Base-by-base conservation (phyloP, 2,888 invertebrate genomes). In the Cloeon dipterum region DNA sequence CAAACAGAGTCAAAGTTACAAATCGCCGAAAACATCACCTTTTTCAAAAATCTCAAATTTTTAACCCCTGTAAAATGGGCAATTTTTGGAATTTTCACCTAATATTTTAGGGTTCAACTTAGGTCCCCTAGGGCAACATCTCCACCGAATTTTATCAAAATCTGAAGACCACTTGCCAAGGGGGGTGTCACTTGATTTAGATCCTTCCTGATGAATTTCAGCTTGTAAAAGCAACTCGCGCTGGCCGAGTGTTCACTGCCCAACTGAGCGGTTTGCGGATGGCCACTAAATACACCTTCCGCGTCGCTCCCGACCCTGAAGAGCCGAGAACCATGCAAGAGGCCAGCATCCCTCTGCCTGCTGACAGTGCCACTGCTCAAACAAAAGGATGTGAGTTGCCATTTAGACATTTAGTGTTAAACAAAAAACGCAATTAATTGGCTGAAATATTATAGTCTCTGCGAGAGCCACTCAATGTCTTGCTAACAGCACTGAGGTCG, bases 221-320 rank as follows among this genome's bases (percentile, higher is more conserved):
- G 29, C n/a, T 29, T n/a, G 25, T 37, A 8, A 26, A 39, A 34
- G 44, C 47, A 34, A 47, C 53, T 34, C 50, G 53, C 25, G 46
- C 51, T 32, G 52, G 55, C 23, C 57, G 56, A 32, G 54, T 56
- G 36, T 76, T 68, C 52, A 61, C 63, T 23, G 62, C 70, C 0
- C 65, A 69, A 35, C 65, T 77, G 40, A 65, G 66, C 19, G 78
- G 77, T 36, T 61, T 82, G 37, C 62, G 79, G 39, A 79, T 81
- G 79, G 75, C 79, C 35, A 81, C 81, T 34, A 76, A 74, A 26
- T 82, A 82, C 52, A 74, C 77, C 35, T 75, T 81, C 51, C 74
- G 78, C 58, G 73, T 81, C 1, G 58, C 66, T 23, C 58, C 44
- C 23, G 40, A 25, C 5, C 42, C 5, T 35, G 44, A 23, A 61